Evolutionary conservation across 1,140 invertebrate species (phyloP), one percentile per base, ranked within the genome.

Genomic region (Ericerus pela): DNA sequence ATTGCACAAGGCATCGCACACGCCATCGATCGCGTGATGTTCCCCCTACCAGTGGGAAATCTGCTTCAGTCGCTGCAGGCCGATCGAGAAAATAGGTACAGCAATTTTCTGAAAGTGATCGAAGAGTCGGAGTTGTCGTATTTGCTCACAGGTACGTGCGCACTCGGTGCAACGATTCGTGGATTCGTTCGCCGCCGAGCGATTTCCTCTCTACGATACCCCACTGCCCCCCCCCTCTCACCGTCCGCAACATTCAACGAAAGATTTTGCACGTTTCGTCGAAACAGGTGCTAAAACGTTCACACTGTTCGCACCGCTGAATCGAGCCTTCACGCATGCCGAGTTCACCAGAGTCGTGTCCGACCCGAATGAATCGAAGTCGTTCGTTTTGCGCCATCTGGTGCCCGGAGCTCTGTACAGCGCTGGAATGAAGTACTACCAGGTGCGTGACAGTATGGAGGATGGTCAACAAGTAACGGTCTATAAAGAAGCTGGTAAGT

Each of bases 1-100:
- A 81, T 89, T 63, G 80, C 85, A 30, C 75, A 90, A 77, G 84
- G 88, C 26, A 77, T 91, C 38, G 85, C 88, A 0, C 88, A 92
- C 65, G 80, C 86, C 0, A 76, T 93, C 1, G 86, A 90, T 67
- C 74, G 85, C 58, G 87, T 91, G 0, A 85, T 92, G 79, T 88
- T 89, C 69, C 86, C 87, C 2, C 70, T 88, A 56, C 85, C 85
- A 0, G 84, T 87, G 14, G 86, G 85, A 18, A 84, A 88, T 71
- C 69, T 89, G 30, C 74, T 87, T 12, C 83, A 87, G 65, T 88
- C 85, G 0, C 69, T 88, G 29, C 82, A 85, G 64, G 82, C 85
- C 1, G 85, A 88, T 70, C 71, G 84, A 24, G 84, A 88, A 63
- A 73, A 79, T 51, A 71, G 85, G 58, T 88, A 88, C 68, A 81